Evolutionary conservation across 2,797 vertebrate genomes (phyloP).

Genomic region (Syndactyla subalaris): DNA sequence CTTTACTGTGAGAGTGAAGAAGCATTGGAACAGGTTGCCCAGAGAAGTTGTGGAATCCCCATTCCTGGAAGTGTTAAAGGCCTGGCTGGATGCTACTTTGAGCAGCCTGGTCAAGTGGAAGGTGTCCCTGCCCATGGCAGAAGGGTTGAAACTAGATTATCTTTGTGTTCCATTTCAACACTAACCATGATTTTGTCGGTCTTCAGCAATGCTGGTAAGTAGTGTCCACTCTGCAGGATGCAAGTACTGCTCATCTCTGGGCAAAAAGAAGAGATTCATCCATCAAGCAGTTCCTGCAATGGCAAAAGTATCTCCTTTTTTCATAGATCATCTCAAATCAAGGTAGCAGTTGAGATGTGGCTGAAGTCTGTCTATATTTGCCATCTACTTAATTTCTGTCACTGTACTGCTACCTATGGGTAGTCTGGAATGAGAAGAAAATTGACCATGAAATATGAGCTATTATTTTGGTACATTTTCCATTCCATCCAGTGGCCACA

Average conservation of each 20-base stretch:
- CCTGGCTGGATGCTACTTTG: background rate
- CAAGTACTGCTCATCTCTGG: background rate
- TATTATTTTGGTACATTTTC: background rate
- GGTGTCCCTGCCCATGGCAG: fast-evolving
- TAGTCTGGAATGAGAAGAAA: background rate
- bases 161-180: background rate
- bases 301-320: background rate
- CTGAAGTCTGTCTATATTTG: background rate
- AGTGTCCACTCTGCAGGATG: background rate
- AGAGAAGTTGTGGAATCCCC: background rate
- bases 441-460: background rate
- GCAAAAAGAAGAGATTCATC: background rate
- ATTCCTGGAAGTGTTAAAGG: background rate
- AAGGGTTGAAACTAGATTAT: background rate
- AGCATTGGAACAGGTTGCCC: background rate
- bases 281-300: background rate
- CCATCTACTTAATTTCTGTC: background rate
- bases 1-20: background rate
- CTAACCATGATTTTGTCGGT: background rate
- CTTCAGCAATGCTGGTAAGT: background rate
- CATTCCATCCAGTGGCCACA: background rate
- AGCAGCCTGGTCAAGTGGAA: background rate
- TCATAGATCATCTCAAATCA: background rate
- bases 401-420: background rate
- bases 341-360: background rate